Percentiles rank a stretch among this genome's conserved stretches.
Evolutionary conservation across 1,140 invertebrate species (phyloP).

Genomic region (Lepeophtheirus salmonis): DNA sequence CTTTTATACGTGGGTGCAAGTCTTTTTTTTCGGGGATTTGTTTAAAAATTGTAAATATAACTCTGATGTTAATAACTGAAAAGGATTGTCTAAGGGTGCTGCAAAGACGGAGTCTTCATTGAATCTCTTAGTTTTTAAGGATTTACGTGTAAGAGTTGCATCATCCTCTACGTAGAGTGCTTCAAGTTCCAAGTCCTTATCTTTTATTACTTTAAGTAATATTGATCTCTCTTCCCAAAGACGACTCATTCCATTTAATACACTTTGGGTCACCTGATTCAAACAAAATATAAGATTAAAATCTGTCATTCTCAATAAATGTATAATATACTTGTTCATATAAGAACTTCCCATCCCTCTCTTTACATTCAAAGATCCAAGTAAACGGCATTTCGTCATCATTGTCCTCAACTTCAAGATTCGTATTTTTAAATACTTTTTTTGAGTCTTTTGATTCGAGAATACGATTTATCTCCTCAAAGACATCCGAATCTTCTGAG

Average conservation of each 20-base stretch:
- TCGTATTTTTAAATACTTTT: not conserved
- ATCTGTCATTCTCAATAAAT: not conserved
- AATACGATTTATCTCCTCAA: not conserved
- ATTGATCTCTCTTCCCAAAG: not conserved
- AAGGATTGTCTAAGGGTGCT: not conserved
- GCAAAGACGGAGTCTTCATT: not conserved
- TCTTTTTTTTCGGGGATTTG: not conserved
- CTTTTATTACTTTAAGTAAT: not conserved
- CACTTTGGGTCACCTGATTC: not conserved
- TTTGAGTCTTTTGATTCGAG: not conserved
- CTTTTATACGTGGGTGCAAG: not conserved
- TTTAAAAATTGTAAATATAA: not conserved
- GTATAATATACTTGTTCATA: not conserved
- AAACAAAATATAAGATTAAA: not conserved
- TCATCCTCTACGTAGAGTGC: not conserved
- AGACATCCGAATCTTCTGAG: not conserved
- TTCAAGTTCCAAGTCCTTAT: not conserved
- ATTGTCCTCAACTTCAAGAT: not conserved
- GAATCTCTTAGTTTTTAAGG: not conserved
- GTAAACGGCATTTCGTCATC: not conserved
- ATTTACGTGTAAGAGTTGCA: not conserved
- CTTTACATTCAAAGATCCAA: not conserved
- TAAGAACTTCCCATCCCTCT: not conserved
- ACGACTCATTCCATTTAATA: not conserved
- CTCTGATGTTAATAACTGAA: not conserved